These are phyloP conservation scores for Drosophila biarmipes DNA, from an alignment of 1,140 invertebrate species.

Conservation along the genomic window DNA sequence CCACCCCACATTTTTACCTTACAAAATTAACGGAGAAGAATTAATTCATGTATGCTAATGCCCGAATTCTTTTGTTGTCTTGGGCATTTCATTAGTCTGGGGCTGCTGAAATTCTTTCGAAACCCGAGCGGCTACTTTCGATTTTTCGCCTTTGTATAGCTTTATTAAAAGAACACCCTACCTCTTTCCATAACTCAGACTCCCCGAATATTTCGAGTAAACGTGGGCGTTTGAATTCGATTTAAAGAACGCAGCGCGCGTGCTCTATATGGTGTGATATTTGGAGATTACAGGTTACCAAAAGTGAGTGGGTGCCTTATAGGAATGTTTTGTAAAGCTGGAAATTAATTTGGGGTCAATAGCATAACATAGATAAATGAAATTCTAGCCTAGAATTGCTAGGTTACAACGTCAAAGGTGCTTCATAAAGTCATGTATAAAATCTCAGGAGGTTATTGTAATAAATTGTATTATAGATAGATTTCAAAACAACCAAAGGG, in stretches of 20 bases:
- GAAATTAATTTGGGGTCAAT: background rate
- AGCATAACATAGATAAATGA: no score
- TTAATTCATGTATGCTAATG: conserved; percentile 72
- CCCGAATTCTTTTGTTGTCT: conserved; percentile 35
- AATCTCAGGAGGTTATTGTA: no score
- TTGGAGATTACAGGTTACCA: conserved; percentile 24
- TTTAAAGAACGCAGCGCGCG: conserved; percentile 29
- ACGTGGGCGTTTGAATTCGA: conserved; percentile 23
- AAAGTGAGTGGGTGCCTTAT: conserved; percentile 29
- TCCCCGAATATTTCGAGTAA: conserved; percentile 17
- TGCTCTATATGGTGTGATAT: conserved; percentile 36
- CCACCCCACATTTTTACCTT: conserved; percentile 3
- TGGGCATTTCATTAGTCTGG: conserved; percentile 60
- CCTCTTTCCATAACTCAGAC: conserved; percentile 18
- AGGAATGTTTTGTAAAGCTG: background rate
- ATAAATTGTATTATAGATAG: no score
- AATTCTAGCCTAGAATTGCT: no score
- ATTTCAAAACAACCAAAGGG: background rate
- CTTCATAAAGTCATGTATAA: no score
- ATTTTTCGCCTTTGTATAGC: conserved; percentile 55
- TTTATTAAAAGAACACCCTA: conserved; percentile 35
- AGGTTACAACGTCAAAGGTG: no score
- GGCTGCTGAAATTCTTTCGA: conserved; percentile 56
- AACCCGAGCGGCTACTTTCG: conserved; percentile 60
- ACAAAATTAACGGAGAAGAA: conserved; percentile 8